These are phyloP conservation scores for Erythrocercus mccallii DNA, from an alignment of 2,113 vertebrate species.

Conservation along the genomic window DNA sequence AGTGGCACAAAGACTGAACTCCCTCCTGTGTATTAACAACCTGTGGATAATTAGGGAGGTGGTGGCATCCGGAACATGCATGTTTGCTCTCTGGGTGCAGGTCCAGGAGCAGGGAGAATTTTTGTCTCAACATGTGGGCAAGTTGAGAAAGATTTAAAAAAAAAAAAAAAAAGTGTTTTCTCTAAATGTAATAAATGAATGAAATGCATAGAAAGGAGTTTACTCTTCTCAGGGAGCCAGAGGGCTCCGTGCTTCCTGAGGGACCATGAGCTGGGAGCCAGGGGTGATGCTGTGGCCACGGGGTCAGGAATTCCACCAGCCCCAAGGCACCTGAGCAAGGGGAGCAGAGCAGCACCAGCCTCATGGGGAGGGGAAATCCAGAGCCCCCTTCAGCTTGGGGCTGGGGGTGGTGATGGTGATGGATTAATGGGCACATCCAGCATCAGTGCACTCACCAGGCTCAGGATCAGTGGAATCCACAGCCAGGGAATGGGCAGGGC, in stretches of 20 bases:
- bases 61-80: not conserved
- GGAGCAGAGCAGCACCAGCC: not conserved
- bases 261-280: accelerated
- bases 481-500: accelerated
- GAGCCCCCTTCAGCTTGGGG: not conserved
- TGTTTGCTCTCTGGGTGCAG: accelerated
- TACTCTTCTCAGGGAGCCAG: not conserved
- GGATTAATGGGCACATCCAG: not conserved
- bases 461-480: not conserved
- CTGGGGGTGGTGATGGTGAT: not conserved
- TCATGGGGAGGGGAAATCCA: accelerated
- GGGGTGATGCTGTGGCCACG: not conserved
- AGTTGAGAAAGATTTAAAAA: not conserved
- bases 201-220: not conserved
- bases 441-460: not conserved
- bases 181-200: not conserved
- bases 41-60: not conserved
- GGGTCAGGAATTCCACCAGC: not conserved
- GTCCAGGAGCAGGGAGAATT: not conserved
- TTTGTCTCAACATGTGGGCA: not conserved
- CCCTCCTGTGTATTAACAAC: accelerated
- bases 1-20: not conserved
- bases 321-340: not conserved
- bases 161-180: not conserved
- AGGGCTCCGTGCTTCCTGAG: not conserved